A percentile compares a stretch with the other conserved stretches of the same genome.
Conservation (phyloP, 2,888 invertebrate genomes). For the Amiota mariae region DNA sequence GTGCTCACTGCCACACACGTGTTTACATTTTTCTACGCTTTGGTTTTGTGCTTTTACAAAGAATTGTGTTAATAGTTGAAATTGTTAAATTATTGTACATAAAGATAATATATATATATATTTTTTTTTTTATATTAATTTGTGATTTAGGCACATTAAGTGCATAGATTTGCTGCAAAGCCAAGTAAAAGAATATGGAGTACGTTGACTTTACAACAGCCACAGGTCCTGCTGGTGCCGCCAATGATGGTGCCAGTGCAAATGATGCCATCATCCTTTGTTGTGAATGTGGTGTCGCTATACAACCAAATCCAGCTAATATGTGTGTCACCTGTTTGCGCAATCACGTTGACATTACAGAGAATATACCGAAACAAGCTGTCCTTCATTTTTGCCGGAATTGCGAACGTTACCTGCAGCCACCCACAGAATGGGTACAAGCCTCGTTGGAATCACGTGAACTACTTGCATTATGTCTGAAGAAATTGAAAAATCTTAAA, state of each 20-base stretch:
- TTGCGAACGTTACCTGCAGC: conserved; percentile 96
- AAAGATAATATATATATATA: too few relatives aligned
- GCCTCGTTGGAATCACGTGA: conserved; percentile 93
- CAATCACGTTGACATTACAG: conserved; percentile 94
- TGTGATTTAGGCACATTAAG: too few relatives aligned
- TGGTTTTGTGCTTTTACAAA: too few relatives aligned
- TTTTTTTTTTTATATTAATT: too few relatives aligned
- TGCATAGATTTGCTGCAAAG: too few relatives aligned
- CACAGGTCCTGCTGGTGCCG: conserved; percentile 24
- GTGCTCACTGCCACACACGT: too few relatives aligned
- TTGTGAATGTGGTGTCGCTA: conserved; percentile 93
- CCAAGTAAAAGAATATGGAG: conserved; percentile 45
- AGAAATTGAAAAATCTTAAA: conserved; percentile 91
- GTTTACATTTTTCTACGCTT: too few relatives aligned
- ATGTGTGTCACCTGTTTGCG: conserved; percentile 97
- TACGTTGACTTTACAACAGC: conserved; percentile 38
- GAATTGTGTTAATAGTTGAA: too few relatives aligned
- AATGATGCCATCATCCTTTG: conserved; percentile 77
- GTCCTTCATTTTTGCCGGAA: conserved; percentile 92
- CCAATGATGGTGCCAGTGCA: not conserved
- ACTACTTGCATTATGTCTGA: conserved; percentile 90
- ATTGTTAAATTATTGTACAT: too few relatives aligned
- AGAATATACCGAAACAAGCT: conserved; percentile 95
- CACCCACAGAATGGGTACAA: conserved; percentile 90
- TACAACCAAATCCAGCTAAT: conserved; percentile 96